phyloP scores from a whole-genome alignment of 2,888 invertebrate species.

The Orchestes rusci region DNA sequence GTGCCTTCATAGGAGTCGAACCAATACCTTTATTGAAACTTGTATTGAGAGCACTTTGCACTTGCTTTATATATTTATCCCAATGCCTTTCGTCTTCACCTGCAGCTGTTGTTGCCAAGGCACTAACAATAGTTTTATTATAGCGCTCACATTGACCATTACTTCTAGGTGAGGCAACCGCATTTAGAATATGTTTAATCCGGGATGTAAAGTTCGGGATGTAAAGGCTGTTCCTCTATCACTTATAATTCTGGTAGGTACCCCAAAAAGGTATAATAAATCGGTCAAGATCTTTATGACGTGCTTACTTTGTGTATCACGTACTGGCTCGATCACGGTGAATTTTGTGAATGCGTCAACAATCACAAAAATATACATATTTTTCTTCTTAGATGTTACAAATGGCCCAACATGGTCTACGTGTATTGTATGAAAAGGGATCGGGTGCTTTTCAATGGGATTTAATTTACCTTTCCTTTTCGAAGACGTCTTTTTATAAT shows the following conservation, averaged over 20 bases:
- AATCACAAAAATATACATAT: constrained; percentile 15
- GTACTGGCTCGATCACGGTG: constrained; percentile 8
- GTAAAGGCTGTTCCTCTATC: constrained; percentile 21
- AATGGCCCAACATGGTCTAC: constrained; percentile 15
- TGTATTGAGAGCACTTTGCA: constrained; percentile 30
- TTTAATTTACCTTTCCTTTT: constrained; percentile 9
- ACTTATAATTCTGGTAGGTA: constrained; percentile 19
- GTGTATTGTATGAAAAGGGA: constrained; percentile 15
- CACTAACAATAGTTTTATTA: constrained; percentile 8
- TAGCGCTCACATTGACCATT: constrained; percentile 23
- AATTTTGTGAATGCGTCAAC: constrained; percentile 19
- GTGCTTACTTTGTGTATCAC: constrained; percentile 5
- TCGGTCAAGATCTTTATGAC: background rate
- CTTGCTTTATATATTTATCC: constrained; percentile 28
- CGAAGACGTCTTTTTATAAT: constrained; percentile 9
- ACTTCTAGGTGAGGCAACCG: constrained; percentile 3
- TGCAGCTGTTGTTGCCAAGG: constrained; percentile 1
- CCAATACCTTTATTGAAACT: constrained; percentile 23
- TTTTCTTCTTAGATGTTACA: constrained; percentile 10
- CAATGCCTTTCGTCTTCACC: constrained; percentile 24
- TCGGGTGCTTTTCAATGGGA: constrained; percentile 12
- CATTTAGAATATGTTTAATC: constrained; percentile 16
- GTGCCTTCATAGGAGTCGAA: constrained; percentile 23
- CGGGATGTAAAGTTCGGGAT: constrained; percentile 6
- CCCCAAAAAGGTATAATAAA: constrained; percentile 23